phyloP scores from a whole-genome alignment of 2,888 invertebrate species.

The Saturnia pavonia region DNA sequence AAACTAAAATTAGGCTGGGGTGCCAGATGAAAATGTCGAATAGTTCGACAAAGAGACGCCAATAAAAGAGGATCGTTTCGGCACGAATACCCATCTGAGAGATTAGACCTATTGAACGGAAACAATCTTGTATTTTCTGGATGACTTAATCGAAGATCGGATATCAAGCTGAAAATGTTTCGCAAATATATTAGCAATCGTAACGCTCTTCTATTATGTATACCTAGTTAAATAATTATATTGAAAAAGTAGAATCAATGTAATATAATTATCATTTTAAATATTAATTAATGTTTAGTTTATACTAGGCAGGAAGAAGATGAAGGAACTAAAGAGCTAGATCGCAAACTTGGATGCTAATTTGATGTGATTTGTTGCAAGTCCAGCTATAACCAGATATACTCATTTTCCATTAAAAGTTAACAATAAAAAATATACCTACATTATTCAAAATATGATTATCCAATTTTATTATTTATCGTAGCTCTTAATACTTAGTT shows the following conservation, averaged over 20 bases:
- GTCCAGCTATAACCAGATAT: too few species aligned
- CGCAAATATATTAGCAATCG: slow-evolving; percentile 24
- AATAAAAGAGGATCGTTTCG: slow-evolving; percentile 76
- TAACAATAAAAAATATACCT: too few species aligned
- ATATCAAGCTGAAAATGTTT: slow-evolving; percentile 56
- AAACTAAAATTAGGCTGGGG: slow-evolving; percentile 40
- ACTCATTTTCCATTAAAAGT: too few species aligned
- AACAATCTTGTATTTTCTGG: slow-evolving; percentile 77
- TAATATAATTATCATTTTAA: not conserved
- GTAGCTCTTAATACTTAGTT: too few species aligned
- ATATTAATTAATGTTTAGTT: not conserved
- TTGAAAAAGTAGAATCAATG: not conserved
- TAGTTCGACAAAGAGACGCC: slow-evolving; percentile 67
- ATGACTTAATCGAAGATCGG: slow-evolving; percentile 63
- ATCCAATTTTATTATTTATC: too few species aligned
- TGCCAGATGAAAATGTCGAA: slow-evolving; percentile 57
- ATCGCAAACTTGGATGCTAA: not conserved
- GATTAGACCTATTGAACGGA: slow-evolving; percentile 77
- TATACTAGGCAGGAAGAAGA: not conserved
- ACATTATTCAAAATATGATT: too few species aligned
- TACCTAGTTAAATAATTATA: not conserved
- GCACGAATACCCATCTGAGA: slow-evolving; percentile 76
- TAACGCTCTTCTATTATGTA: not conserved
- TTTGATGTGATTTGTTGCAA: not conserved
- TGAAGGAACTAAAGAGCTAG: not conserved